Base-by-base conservation (phyloP, 2,113 vertebrate species). In the Hemibagrus wyckioides region DNA sequence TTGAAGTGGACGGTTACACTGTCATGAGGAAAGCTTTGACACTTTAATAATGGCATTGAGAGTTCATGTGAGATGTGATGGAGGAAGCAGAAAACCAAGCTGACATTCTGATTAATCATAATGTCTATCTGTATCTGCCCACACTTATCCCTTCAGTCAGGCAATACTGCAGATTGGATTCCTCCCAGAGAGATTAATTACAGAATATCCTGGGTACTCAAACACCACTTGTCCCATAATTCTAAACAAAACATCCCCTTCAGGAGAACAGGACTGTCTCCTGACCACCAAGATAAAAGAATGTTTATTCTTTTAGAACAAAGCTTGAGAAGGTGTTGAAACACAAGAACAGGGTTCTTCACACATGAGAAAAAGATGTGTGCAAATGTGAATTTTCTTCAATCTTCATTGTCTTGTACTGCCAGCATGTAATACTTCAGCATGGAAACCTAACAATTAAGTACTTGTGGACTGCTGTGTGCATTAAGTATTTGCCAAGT, bases 231-330 rank as follows among this genome's bases (percentile, higher is more conserved):
- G 41, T 80, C 82, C 86, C 67, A 79, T 87, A 69, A 90, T 91
- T 88, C 83, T 85, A 87, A 84, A 85, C 83, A 85, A 85, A 89
- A 86, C 83, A 77, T 82, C 57, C 80, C 82, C 84, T 90, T 91
- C 86, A 80, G 82, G 54, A 9, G 65, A 88, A 86, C 52, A 88
- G 69, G 75, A 80, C 86, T 83, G 85, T 77, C 44, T 77, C 44
- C 28, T 77, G 44, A 30, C 11, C 44, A 77, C 25, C 14, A 50
- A 17, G 44, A 77, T 77, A 52, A 17, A 52, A 50, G 23, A 77
- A 50, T 17, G 88, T 75, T 85, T 84, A 39, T 85, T n/a, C n/a
- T n/a, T n/a, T n/a, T n/a, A n/a, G n/a, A 89, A 89, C 56, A 85
- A 41, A 85, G 57, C 85, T 82, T 54, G 17, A 82, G 81, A 90